phyloP scores from a whole-genome alignment of 1,140 invertebrate genomes.

The Neuroterus valhalla region DNA sequence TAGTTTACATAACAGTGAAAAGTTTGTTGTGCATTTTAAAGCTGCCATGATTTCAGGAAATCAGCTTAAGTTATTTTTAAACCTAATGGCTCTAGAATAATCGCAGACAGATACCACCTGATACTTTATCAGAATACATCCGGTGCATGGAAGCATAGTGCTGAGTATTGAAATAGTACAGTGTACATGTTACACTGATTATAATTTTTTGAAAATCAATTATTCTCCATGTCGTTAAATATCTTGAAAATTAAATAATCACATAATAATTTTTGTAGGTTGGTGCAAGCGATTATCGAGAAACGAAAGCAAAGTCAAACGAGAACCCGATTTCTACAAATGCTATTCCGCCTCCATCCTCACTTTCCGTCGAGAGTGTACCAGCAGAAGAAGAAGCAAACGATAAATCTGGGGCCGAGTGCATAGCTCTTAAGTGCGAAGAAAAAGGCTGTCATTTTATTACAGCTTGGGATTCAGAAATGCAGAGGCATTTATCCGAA shows the following conservation, averaged over 20 bases:
- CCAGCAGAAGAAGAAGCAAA: conserved; percentile 21
- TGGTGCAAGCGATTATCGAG: conserved; percentile 68
- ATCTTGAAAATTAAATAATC: background rate
- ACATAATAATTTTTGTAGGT: conserved; percentile 55
- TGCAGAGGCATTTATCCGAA: conserved; percentile 71
- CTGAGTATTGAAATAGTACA: too few species aligned
- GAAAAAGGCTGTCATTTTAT: conserved; percentile 75
- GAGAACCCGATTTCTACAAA: conserved; percentile 31
- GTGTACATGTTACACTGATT: too few species aligned
- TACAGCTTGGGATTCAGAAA: conserved; percentile 75
- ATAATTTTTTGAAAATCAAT: conserved; percentile 1
- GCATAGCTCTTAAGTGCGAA: conserved; percentile 70
- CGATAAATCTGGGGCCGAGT: conserved; percentile 62
- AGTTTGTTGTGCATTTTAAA: too few species aligned
- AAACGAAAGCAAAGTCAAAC: conserved; percentile 45
- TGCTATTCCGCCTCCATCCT: background rate
- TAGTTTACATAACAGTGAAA: too few species aligned
- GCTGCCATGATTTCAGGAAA: too few species aligned
- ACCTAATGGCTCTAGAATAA: too few species aligned
- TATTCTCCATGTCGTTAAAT: background rate
- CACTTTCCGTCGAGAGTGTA: conserved; percentile 7
- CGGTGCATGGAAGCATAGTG: too few species aligned
- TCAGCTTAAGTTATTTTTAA: too few species aligned
- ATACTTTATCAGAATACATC: too few species aligned
- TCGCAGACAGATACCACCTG: too few species aligned